Conservation (phyloP, 2,113 vertebrate genomes). For the Archocentrus centrarchus region DNA sequence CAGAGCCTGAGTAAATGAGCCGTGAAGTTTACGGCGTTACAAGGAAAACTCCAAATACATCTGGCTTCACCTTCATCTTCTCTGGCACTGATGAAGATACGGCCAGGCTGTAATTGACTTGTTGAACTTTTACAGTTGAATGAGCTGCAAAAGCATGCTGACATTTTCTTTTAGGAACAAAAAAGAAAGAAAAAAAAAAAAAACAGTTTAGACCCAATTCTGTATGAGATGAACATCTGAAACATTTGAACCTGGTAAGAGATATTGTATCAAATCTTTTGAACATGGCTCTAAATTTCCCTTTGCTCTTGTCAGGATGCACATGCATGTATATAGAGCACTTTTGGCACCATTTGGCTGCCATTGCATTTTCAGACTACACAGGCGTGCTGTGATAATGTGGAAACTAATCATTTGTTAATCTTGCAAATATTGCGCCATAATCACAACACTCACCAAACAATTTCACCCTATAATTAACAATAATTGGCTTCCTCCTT, state of each 20-base stretch:
- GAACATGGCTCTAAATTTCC: background rate
- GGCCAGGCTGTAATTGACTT: slow-evolving; percentile 30
- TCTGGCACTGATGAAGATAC: slow-evolving; percentile 54
- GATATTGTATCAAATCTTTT: background rate
- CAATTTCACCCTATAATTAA: slow-evolving; percentile 95
- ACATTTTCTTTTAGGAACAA: slow-evolving; percentile 13
- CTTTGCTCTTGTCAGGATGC: background rate
- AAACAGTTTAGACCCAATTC: background rate
- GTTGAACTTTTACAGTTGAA: slow-evolving; percentile 25
- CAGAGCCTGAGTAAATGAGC: slow-evolving; percentile 82
- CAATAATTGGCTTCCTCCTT: slow-evolving; percentile 90
- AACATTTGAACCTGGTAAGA: background rate
- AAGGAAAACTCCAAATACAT: slow-evolving; percentile 81
- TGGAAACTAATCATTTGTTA: slow-evolving; percentile 90
- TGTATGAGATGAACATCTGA: slow-evolving; percentile 3
- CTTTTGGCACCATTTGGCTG: slow-evolving; percentile 16
- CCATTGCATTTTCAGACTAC: slow-evolving; percentile 73
- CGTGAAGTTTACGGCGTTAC: slow-evolving; percentile 83
- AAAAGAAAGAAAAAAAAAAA: accelerated
- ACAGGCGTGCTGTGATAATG: slow-evolving; percentile 83
- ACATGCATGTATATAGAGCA: background rate
- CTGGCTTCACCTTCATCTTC: slow-evolving; percentile 77
- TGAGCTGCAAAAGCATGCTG: slow-evolving; percentile 21
- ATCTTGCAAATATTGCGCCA: slow-evolving; percentile 88
- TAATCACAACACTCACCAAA: slow-evolving; percentile 93